Base-by-base conservation (phyloP, 2,888 invertebrate species). In the Sclerodermus sp. region DNA sequence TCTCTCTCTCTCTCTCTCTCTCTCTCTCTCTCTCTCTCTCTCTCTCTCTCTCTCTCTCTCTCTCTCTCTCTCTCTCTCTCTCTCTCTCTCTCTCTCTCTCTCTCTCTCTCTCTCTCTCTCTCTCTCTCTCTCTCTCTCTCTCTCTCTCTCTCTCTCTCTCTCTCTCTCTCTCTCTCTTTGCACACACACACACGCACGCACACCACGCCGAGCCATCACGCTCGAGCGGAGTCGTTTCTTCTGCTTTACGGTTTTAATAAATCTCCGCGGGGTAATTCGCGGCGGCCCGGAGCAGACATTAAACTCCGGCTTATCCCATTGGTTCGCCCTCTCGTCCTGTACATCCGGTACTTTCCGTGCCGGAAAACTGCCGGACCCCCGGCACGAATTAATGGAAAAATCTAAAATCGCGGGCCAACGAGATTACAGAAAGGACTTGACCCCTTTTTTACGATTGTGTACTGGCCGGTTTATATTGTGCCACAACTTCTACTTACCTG, bases 161-260 rank as follows among this genome's bases (percentile, higher is more conserved):
- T 61, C 57, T 59, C 66, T 62, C 62, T 57, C 53, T 51, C 43
- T 38, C 45, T 52, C 47, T 47, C 47, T 51, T n/a, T n/a, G n/a
- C n/a, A n/a, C n/a, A n/a, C n/a, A n/a, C 49, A 52, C 57, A 39
- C 46, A 37, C 44, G 47, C 47, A 43, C 47, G 49, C 46, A 53
- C 47, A 45, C 51, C 45, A 49, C 47, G 30, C 49, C 41, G 38
- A 45, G 39, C 48, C 57, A 46, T 58, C 60, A 57, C 49, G 62
- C 58, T 49, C 49, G 51, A 55, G 64, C 59, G 58, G 62, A 70
- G 69, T 68, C 68, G 72, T 75, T 75, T 71, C 73, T 74, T 71
- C 70, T 71, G 69, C 66, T 75, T 74, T 74, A 76, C 74, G 72
- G 70, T 75, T 76, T 74, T 75, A 74, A 76, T 76, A 75, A 76